phyloP scores from a whole-genome alignment of 2,113 vertebrate species.

The Silurus glanis region DNA sequence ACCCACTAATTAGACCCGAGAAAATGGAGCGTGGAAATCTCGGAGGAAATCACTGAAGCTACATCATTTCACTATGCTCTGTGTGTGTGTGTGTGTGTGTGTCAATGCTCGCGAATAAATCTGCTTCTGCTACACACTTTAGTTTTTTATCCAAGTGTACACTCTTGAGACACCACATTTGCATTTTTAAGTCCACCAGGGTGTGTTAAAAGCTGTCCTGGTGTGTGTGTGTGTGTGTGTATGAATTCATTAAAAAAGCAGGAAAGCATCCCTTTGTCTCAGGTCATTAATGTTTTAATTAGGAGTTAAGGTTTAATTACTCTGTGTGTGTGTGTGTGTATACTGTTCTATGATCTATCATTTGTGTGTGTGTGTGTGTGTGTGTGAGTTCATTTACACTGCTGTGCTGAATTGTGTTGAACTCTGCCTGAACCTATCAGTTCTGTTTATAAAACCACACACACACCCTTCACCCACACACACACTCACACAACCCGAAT shows the following conservation, averaged over 20 bases:
- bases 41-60: neutral
- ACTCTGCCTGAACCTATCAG: neutral
- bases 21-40: neutral
- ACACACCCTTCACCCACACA: neutral
- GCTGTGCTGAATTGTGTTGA: neutral
- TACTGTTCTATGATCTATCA: neutral
- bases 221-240: neutral
- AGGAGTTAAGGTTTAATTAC: slow-evolving; percentile 3
- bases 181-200: neutral
- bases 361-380: neutral
- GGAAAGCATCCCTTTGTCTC: slow-evolving; percentile 21
- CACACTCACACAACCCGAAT: neutral
- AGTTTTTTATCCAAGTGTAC: neutral
- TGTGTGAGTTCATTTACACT: neutral
- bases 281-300: slow-evolving; percentile 19
- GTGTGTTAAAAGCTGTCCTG: neutral
- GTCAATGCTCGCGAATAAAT: neutral
- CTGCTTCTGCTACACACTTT: neutral
- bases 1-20: neutral
- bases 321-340: neutral
- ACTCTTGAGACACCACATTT: neutral
- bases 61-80: neutral
- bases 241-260: slow-evolving; percentile 12
- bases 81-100: neutral
- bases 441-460: neutral